Percentiles rank a stretch among this genome's conserved stretches.
Evolutionary conservation across 2,113 vertebrate genomes (phyloP).

Genomic region (Rhinolophus sinicus): DNA sequence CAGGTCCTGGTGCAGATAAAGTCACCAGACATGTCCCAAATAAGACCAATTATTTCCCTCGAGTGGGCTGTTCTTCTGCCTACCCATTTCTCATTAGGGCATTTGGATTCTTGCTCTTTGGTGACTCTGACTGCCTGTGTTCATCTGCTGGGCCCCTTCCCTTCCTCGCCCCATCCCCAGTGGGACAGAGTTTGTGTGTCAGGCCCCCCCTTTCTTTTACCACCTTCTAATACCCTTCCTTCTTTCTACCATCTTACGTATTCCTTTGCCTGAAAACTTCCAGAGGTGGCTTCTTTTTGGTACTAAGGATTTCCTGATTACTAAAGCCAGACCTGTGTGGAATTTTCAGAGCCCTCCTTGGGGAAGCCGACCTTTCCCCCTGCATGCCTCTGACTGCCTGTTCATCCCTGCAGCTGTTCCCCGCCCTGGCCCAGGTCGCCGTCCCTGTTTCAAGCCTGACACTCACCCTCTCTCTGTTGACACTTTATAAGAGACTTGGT

Average conservation of each 20-base stretch:
- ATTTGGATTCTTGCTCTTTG: neutral
- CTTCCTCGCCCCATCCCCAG: neutral
- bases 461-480: neutral
- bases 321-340: neutral
- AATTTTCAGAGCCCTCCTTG: neutral
- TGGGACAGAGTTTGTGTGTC: neutral
- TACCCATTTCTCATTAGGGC: neutral
- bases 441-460: neutral
- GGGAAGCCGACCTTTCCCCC: neutral
- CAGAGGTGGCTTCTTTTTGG: neutral
- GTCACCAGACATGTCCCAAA: neutral
- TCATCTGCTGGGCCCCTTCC: too few species aligned
- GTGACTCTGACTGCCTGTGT: neutral
- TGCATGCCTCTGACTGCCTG: neutral
- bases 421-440: neutral
- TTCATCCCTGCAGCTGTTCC: neutral
- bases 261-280: neutral
- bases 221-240: neutral
- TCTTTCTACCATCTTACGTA: neutral
- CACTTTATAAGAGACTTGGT: neutral
- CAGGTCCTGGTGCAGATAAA: neutral
- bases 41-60: neutral
- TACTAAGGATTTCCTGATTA: neutral
- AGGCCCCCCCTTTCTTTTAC: neutral
- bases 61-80: neutral